phyloP scores from a whole-genome alignment of 2,113 vertebrate species.

The Amphiprion percula region DNA sequence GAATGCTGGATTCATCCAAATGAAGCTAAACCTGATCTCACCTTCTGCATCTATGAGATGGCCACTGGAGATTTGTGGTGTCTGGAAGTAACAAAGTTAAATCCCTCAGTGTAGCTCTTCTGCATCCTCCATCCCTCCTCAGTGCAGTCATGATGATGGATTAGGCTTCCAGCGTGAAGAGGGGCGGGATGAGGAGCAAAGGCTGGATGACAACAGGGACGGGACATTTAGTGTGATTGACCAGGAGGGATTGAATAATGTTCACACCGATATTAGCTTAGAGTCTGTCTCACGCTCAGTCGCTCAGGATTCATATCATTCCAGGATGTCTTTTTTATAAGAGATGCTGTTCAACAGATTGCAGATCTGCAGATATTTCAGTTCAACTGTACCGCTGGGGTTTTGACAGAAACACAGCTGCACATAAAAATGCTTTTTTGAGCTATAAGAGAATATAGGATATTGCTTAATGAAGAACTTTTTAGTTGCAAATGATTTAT shows the following conservation, averaged over 20 bases:
- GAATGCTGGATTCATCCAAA: conserved; percentile 1
- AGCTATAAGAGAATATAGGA: conserved; percentile 3
- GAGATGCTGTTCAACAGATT: conserved; percentile 29
- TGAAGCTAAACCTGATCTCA: conserved; percentile 30
- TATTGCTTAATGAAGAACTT: background rate
- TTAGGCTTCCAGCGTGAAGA: conserved; percentile 23
- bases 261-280: conserved; percentile 25
- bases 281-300: conserved; percentile 2
- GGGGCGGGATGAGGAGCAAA: conserved; percentile 33
- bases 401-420: conserved; percentile 8
- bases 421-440: background rate
- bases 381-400: background rate
- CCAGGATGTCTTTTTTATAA: conserved; percentile 25
- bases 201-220: conserved; percentile 27
- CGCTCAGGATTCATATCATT: conserved; percentile 34
- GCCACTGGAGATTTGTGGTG: conserved; percentile 61
- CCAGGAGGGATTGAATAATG: conserved; percentile 39
- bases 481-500: no score
- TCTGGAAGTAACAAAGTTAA: conserved; percentile 55
- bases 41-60: conserved; percentile 27
- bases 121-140: conserved; percentile 40
- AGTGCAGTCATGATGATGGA: conserved; percentile 75
- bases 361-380: background rate
- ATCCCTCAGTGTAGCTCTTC: conserved; percentile 49
- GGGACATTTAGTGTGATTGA: conserved; percentile 53